Evolutionary conservation across 2,888 invertebrate species (phyloP).

Genomic region (Halocaridina rubra): DNA sequence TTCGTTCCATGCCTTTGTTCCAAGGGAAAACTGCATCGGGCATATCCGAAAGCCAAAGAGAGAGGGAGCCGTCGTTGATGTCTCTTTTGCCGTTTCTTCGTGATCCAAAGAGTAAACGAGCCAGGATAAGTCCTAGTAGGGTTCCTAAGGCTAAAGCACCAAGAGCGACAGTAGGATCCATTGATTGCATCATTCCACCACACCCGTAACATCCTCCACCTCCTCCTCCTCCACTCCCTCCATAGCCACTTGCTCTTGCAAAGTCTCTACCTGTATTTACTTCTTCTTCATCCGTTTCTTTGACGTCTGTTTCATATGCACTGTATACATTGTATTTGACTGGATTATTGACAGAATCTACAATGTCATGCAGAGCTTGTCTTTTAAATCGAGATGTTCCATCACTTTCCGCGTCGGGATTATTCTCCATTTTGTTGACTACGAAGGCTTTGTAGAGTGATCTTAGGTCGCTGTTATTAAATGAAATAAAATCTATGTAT

Average conservation of each 20-base stretch:
- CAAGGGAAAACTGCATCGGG: conserved; percentile 19
- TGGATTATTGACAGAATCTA: not conserved
- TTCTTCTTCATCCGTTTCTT: too few relatives aligned
- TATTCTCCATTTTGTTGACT: not conserved
- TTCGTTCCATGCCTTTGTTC: conserved; percentile 1
- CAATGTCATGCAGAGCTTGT: conserved; percentile 16
- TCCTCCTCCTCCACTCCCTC: not conserved
- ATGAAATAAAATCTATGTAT: conserved; percentile 35
- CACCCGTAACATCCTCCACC: not conserved
- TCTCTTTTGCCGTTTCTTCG: conserved; percentile 11
- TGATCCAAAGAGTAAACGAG: conserved; percentile 5
- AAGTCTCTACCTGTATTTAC: not conserved
- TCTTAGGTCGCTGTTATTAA: conserved; percentile 30
- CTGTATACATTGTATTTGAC: not conserved
- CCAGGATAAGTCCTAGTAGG: conserved; percentile 31
- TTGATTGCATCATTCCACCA: not conserved
- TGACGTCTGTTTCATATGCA: too few relatives aligned
- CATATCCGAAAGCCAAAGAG: conserved; percentile 36
- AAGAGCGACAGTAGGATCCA: conserved; percentile 1
- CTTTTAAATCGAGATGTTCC: too few relatives aligned
- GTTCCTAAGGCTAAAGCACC: conserved; percentile 40
- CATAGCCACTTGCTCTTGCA: not conserved
- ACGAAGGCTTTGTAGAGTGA: conserved; percentile 31
- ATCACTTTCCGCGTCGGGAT: not conserved
- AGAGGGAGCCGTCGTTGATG: conserved; percentile 31